Evolutionary conservation across 1,140 invertebrate species (phyloP), one percentile per base, ranked within the genome.

Genomic region (Lycorma delicatula): DNA sequence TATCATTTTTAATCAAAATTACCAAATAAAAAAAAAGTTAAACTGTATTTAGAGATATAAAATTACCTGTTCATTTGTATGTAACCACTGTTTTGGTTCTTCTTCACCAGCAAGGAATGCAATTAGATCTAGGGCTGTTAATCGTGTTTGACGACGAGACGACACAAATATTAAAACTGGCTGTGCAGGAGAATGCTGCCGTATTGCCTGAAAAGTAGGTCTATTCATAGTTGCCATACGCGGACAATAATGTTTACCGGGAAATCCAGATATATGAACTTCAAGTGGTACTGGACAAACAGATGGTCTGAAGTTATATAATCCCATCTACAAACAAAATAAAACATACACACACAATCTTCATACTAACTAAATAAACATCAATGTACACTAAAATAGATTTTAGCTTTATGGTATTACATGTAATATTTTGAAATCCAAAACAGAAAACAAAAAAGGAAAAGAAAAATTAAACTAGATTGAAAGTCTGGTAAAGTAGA

Each of bases 191-290:
- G 95, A 96, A 73, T 98, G 91, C 54, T 91, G 86, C 51, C 86
- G 81, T 60, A 99, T 97, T 1, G 93, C 92, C 76, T 95, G 89
- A 74, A 92, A 99, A 2, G 91, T 89, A n/a, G 97, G 96, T 68
- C 95, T 91, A 74, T 99, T 99, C 97, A 99, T 99, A 0, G 94
- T 92, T 31, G 95, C 91, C 97, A 99, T 99, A 57, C 97, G 81
- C 0, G 97, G 97, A 71, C 97, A 99, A 74, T 99, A 99, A 72
- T 99, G 93, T 66, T 97, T 94, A 0, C 93, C 95, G 1, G 92
- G 85, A 71, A 93, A 97, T 0, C 94, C 94, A 56, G 83, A 78
- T 56, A 97, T 91, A 67, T 97, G 93, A 27, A 98, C 93, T 75
- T 97, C 91, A 26, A 99, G 75, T 3, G 96, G 97, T 3, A 99